These are phyloP conservation scores for Vipera ursinii DNA, from an alignment of 2,797 vertebrate species.

Conservation along the genomic window DNA sequence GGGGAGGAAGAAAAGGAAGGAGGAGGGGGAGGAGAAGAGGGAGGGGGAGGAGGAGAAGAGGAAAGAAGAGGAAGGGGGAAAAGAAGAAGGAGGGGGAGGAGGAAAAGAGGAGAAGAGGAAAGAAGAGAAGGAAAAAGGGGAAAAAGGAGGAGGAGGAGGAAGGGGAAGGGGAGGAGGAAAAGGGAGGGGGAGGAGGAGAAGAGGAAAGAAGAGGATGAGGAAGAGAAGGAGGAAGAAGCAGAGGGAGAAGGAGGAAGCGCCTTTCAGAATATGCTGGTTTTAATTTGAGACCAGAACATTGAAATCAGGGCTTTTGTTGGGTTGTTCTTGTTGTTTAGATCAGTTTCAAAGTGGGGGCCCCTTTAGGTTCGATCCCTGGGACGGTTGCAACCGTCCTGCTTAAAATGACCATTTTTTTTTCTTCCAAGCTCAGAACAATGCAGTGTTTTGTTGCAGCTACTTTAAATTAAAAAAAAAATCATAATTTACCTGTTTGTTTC, in stretches of 20 bases:
- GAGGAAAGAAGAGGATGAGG: too few relatives aligned
- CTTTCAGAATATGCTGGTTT: not conserved
- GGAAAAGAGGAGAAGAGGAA: too few relatives aligned
- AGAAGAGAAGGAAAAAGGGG: too few relatives aligned
- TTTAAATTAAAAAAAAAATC: not conserved
- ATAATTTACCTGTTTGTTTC: not conserved
- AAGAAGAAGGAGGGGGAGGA: too few relatives aligned
- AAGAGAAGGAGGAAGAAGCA: too few relatives aligned
- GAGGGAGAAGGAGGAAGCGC: rapidly evolving
- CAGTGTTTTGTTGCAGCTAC: not conserved
- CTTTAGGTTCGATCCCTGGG: not conserved
- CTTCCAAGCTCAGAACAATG: not conserved
- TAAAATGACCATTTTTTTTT: not conserved
- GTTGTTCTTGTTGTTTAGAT: not conserved
- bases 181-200: too few relatives aligned
- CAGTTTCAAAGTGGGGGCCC: not conserved
- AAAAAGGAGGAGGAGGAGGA: too few relatives aligned
- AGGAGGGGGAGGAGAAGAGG: too few relatives aligned
- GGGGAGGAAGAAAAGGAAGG: rapidly evolving
- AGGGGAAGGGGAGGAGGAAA: too few relatives aligned
- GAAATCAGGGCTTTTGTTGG: not conserved
- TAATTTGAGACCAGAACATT: not conserved
- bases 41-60: too few relatives aligned
- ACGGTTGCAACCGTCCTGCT: not conserved
- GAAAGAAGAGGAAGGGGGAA: too few relatives aligned